These are phyloP conservation scores for Hyposoter dolosus DNA, from an alignment of 2,888 invertebrate species.

Conservation along the genomic window DNA sequence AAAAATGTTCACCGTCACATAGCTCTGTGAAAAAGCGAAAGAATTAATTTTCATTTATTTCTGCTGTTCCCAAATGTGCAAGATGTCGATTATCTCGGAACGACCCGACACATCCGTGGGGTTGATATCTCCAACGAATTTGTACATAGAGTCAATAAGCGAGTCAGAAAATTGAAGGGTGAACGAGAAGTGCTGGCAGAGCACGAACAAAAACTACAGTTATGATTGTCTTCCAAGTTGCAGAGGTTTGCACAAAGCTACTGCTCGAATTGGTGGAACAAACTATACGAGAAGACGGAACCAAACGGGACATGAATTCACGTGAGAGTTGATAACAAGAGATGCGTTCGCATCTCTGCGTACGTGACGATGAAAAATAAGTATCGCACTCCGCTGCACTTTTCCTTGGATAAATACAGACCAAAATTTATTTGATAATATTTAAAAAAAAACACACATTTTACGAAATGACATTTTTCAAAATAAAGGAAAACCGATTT, in stretches of 20 bases:
- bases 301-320: neutral
- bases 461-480: neutral
- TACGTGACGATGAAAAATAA: neutral
- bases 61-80: neutral
- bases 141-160: constrained; percentile 13
- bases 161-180: neutral
- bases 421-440: neutral
- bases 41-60: neutral
- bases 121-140: neutral
- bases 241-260: constrained; percentile 49
- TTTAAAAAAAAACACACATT: neutral
- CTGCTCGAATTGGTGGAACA: constrained; percentile 17
- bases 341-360: neutral
- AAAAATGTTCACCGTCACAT: too few relatives aligned
- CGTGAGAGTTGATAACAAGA: constrained; percentile 35
- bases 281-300: constrained; percentile 12
- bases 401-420: neutral
- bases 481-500: neutral
- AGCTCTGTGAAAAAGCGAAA: too few relatives aligned
- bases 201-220: constrained; percentile 26
- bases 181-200: constrained; percentile 6
- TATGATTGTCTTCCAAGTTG: constrained; percentile 29
- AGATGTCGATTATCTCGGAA: neutral
- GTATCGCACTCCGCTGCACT: neutral
- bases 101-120: neutral